Percentiles rank a stretch among this genome's conserved stretches.
Evolutionary conservation across 35 echinoderm and acorn worm genomes (phyloP).

Genomic region (Stichopus chloronotus): DNA sequence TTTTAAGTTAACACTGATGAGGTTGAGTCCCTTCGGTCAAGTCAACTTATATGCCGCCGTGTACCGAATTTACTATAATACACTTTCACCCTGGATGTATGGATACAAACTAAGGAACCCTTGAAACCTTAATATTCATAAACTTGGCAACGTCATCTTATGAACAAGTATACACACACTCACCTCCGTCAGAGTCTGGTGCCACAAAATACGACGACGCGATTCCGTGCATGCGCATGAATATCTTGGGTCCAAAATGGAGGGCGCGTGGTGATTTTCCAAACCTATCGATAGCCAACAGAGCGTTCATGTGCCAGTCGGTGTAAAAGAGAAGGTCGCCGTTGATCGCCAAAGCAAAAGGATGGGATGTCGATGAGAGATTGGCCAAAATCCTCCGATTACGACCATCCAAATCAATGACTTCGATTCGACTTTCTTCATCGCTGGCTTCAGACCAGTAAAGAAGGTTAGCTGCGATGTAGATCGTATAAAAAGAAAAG

Average conservation of each 20-base stretch:
- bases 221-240: conserved; percentile 56
- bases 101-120: no score
- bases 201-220: conserved; percentile 25
- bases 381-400: conserved; percentile 16
- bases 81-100: no score
- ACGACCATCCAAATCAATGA: conserved; percentile 2
- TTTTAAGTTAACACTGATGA: no score
- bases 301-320: conserved; percentile 31
- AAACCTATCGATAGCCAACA: conserved; percentile 27
- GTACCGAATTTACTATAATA: no score
- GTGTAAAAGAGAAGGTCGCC: conserved; percentile 43
- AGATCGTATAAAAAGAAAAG: no score
- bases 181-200: neutral
- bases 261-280: neutral
- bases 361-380: conserved; percentile 25
- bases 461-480: conserved; percentile 28
- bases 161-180: neutral
- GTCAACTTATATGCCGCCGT: no score
- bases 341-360: conserved; percentile 39
- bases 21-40: no score
- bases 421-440: conserved; percentile 25
- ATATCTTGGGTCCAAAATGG: conserved; percentile 50
- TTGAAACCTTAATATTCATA: no score
- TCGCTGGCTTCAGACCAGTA: conserved; percentile 44
- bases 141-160: no score